A percentile compares a stretch with the other conserved stretches of the same genome.
Evolutionary conservation across 2,797 vertebrate species (phyloP).

Genomic region (Dromococcyx pavoninus): DNA sequence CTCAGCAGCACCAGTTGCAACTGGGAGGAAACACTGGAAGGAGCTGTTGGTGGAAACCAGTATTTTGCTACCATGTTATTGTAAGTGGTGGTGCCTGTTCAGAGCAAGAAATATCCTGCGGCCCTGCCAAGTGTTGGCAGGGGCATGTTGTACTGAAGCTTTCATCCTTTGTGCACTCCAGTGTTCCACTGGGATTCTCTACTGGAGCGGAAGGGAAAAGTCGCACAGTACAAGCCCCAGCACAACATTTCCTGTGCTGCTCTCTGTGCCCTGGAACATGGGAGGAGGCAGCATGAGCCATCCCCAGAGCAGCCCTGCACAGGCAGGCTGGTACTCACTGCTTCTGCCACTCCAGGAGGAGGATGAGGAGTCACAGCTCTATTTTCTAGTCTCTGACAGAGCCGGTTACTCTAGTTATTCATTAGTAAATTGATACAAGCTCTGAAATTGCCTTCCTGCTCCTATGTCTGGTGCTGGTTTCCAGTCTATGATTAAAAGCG

Average conservation of each 20-base stretch:
- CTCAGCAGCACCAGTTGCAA: slow-evolving; percentile 35
- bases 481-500: not conserved
- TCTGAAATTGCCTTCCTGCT: not conserved
- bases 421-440: not conserved
- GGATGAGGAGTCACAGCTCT: not conserved
- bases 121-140: slow-evolving; percentile 14
- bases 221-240: not conserved
- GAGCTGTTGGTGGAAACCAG: not conserved
- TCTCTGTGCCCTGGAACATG: not conserved
- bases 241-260: not conserved
- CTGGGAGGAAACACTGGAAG: slow-evolving; percentile 16
- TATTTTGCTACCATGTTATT: not conserved
- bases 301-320: not conserved
- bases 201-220: not conserved
- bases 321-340: not conserved
- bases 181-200: slow-evolving; percentile 16
- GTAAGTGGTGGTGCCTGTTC: not conserved
- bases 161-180: slow-evolving; percentile 29
- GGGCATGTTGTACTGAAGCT: not conserved
- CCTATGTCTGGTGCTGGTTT: not conserved
- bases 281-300: not conserved
- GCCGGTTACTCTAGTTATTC: slow-evolving; percentile 41
- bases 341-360: not conserved
- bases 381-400: not conserved
- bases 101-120: not conserved